Evolutionary conservation across 2,113 vertebrate species (phyloP).

Genomic region (Eretmochelys imbricata): DNA sequence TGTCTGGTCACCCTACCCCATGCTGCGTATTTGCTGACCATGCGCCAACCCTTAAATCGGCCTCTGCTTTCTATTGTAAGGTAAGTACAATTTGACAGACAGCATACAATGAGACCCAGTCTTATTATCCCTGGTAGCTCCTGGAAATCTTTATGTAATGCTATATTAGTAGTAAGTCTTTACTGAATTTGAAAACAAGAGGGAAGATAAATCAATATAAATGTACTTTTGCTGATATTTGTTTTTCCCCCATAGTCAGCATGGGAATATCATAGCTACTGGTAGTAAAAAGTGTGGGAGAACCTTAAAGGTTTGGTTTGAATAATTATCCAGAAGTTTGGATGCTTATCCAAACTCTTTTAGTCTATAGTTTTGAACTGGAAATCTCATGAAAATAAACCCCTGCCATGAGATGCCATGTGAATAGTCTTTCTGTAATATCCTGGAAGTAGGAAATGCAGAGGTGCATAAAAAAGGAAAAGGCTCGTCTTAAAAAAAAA

Average conservation of each 20-base stretch:
- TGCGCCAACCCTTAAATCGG: not conserved
- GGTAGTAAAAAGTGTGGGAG: slow-evolving; percentile 49
- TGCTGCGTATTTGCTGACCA: not conserved
- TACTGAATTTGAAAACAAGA: slow-evolving; percentile 71
- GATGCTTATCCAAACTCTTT: slow-evolving; percentile 46
- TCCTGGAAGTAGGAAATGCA: not conserved
- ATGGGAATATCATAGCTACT: slow-evolving; percentile 61
- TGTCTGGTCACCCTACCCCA: too few relatives aligned
- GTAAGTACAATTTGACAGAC: slow-evolving; percentile 14
- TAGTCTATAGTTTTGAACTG: slow-evolving; percentile 25
- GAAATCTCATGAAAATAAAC: slow-evolving; percentile 27
- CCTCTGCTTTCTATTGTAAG: not conserved
- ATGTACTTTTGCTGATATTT: slow-evolving; percentile 65
- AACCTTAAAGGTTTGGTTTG: slow-evolving; percentile 44
- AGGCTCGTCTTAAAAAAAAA: not conserved
- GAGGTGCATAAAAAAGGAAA: not conserved
- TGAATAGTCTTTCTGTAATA: not conserved
- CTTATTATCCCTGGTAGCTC: slow-evolving; percentile 23
- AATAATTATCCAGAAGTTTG: slow-evolving; percentile 45
- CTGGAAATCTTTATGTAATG: slow-evolving; percentile 68
- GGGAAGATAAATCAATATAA: slow-evolving; percentile 71
- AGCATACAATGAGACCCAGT: slow-evolving; percentile 41
- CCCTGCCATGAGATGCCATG: not conserved
- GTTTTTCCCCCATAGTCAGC: slow-evolving; percentile 62
- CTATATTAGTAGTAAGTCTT: slow-evolving; percentile 59